Conservation (phyloP, 2,113 vertebrate species). For the Thryonomys swinderianus region DNA sequence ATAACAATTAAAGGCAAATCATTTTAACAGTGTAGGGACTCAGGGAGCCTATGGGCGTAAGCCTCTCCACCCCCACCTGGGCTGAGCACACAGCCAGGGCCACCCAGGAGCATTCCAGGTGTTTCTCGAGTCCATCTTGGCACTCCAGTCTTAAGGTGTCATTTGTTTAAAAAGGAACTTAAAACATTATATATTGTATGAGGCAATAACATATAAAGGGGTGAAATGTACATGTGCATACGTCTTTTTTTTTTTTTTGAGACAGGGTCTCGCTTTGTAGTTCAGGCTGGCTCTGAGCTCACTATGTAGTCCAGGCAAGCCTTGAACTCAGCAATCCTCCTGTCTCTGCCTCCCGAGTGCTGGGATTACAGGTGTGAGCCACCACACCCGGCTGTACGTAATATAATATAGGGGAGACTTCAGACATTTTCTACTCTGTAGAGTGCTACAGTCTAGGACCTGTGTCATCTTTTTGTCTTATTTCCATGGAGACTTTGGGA, state of each 20-base stretch:
- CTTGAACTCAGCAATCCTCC: too few species aligned
- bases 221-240: neutral
- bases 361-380: too few species aligned
- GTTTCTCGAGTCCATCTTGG: neutral
- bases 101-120: neutral
- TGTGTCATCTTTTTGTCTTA: neutral
- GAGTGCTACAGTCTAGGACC: neutral
- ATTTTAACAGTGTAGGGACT: neutral
- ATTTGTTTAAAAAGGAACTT: neutral
- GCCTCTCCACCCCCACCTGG: neutral
- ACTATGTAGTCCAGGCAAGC: too few species aligned
- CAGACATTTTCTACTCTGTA: neutral
- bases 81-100: neutral
- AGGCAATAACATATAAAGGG: neutral
- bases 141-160: neutral
- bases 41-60: neutral
- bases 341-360: too few species aligned
- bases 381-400: too few species aligned
- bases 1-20: slow-evolving; percentile 34
- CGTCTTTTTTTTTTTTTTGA: too few species aligned
- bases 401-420: neutral
- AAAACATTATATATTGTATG: neutral
- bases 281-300: too few species aligned
- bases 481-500: neutral
- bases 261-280: too few species aligned